Conservation (phyloP, 2,797 vertebrate species). For the Hippopotamyrus pictus region DNA sequence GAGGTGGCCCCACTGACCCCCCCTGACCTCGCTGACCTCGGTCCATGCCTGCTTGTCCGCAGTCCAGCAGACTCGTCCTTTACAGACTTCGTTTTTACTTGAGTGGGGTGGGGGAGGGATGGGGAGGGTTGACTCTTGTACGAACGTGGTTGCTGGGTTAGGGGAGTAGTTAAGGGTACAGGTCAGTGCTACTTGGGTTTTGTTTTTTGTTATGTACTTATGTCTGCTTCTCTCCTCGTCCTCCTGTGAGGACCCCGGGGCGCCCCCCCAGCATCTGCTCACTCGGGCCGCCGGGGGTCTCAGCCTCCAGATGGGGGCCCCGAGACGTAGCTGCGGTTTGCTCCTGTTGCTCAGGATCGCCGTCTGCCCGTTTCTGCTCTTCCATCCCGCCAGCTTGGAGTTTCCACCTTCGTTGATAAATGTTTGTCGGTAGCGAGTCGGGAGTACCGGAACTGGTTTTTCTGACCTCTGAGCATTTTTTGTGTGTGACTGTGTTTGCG, state of each 20-base stretch:
- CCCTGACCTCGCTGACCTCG: not conserved
- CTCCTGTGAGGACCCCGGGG: not conserved
- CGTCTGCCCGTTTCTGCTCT: not conserved
- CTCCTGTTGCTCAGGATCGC: not conserved
- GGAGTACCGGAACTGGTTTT: not conserved
- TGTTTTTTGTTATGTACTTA: not conserved
- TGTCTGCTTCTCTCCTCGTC: conserved; percentile 10
- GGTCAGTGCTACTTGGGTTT: not conserved
- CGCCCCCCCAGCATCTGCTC: not conserved
- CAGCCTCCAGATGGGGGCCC: not conserved
- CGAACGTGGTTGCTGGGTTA: not conserved
- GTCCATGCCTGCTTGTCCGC: not conserved
- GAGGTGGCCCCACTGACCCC: not conserved
- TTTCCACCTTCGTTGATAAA: not conserved
- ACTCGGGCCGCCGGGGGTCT: not conserved
- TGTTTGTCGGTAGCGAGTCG: not conserved
- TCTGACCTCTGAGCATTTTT: not conserved
- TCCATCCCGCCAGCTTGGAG: conserved; percentile 7
- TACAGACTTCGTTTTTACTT: conserved; percentile 2
- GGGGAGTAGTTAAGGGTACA: not conserved
- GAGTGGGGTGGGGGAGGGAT: not conserved
- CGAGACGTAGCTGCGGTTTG: not conserved
- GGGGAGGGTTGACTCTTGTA: not conserved
- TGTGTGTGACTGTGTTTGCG: not conserved
- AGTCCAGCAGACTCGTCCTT: not conserved